Conservation (phyloP, 2,113 vertebrate genomes). For the Nerophis lumbriciformis region DNA sequence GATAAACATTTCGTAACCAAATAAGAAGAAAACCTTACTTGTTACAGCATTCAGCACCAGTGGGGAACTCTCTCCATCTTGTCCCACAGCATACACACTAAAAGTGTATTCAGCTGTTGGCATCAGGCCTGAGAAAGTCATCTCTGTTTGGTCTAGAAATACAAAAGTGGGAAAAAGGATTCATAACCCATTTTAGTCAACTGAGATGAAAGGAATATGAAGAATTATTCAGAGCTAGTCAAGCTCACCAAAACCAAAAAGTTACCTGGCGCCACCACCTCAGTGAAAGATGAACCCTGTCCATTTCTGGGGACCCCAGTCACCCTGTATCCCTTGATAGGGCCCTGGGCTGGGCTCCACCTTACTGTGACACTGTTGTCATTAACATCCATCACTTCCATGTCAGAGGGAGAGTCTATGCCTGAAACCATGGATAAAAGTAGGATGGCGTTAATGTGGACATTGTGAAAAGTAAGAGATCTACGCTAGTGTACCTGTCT, state of each 20-base stretch:
- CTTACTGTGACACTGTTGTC: conserved; percentile 87
- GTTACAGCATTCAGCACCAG: conserved; percentile 84
- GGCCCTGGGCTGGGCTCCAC: conserved; percentile 86
- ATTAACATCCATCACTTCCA: conserved; percentile 84
- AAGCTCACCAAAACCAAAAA: background rate
- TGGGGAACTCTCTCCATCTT: conserved; percentile 83
- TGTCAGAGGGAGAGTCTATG: conserved; percentile 84
- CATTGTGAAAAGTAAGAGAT: background rate
- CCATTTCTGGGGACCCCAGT: conserved; percentile 83
- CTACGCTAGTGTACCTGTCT: conserved; percentile 72
- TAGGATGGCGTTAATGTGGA: background rate
- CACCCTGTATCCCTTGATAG: conserved; percentile 87
- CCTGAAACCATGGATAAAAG: conserved; percentile 58
- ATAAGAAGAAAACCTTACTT: conserved; percentile 66
- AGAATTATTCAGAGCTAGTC: background rate
- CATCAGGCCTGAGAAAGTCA: conserved; percentile 90
- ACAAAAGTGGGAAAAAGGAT: background rate
- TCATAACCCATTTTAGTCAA: background rate
- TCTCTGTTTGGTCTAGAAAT: conserved; percentile 84
- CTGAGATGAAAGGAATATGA: background rate
- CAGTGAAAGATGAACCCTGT: conserved; percentile 75
- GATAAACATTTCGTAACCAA: background rate
- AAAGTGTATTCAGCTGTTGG: conserved; percentile 86
- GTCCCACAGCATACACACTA: conserved; percentile 83
- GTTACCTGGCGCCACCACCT: conserved; percentile 82